phyloP scores from a whole-genome alignment of 35 echinoderm and acorn worm species.

The Diadema setosum region DNA sequence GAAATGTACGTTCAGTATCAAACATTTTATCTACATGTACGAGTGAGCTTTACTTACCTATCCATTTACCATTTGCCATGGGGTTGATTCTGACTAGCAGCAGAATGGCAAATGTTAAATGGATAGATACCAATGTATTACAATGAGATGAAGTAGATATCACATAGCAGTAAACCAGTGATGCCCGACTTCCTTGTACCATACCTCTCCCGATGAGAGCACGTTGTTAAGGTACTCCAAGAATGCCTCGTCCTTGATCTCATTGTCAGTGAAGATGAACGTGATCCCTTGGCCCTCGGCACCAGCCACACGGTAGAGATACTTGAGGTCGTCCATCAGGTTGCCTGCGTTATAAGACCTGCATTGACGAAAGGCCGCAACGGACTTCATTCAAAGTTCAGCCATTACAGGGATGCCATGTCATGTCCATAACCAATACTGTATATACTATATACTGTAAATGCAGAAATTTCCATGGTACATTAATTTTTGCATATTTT shows the following conservation, averaged over 20 bases:
- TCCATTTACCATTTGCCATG: background rate
- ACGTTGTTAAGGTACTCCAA: constrained; percentile 99
- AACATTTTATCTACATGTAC: background rate
- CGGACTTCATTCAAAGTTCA: too few relatives aligned
- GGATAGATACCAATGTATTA: too few relatives aligned
- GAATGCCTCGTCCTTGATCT: constrained; percentile 99
- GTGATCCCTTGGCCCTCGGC: constrained; percentile 83
- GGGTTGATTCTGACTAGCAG: background rate
- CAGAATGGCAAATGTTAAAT: too few relatives aligned
- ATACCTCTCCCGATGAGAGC: constrained; percentile 93
- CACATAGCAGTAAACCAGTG: background rate
- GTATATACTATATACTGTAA: too few relatives aligned
- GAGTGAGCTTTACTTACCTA: background rate
- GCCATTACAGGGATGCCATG: too few relatives aligned
- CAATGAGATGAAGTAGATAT: too few relatives aligned
- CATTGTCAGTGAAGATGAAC: constrained; percentile 98
- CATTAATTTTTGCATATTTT: too few relatives aligned
- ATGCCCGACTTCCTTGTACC: background rate
- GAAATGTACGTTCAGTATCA: background rate
- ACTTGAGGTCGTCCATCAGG: constrained; percentile 99
- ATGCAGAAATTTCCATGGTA: too few relatives aligned
- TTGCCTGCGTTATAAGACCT: constrained; percentile 95
- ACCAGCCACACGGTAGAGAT: constrained; percentile 88
- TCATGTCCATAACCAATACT: too few relatives aligned
- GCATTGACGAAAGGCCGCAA: background rate